These are phyloP conservation scores for Ophioninae sp. DNA, from an alignment of 2,888 invertebrate genomes.

Conservation along the genomic window DNA sequence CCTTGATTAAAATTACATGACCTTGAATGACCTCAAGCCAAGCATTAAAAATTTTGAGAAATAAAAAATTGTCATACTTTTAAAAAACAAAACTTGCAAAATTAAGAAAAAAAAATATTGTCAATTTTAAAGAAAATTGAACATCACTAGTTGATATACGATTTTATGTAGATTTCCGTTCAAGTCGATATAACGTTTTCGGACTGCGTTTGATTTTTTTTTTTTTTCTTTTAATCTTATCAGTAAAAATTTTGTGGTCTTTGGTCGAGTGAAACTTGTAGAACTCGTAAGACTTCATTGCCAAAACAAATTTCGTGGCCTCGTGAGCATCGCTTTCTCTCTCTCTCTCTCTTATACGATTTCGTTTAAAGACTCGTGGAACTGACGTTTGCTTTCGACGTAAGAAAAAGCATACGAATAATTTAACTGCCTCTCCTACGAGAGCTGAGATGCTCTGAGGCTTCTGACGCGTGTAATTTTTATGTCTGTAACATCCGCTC, in stretches of 20 bases:
- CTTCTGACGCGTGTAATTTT: slow-evolving; percentile 48
- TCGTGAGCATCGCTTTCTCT: slow-evolving; percentile 4
- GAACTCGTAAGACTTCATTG: slow-evolving; percentile 61
- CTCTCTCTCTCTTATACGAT: not conserved
- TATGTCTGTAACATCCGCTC: slow-evolving; percentile 59
- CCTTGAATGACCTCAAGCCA: too few species aligned
- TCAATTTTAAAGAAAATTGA: too few species aligned
- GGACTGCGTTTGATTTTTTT: not conserved
- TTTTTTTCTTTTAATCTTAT: not conserved
- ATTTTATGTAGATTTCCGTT: too few species aligned
- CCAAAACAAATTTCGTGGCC: slow-evolving; percentile 62
- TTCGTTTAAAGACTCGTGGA: slow-evolving; percentile 14
- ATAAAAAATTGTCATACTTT: too few species aligned
- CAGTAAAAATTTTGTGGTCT: not conserved
- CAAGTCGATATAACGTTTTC: not conserved
- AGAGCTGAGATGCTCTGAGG: not conserved
- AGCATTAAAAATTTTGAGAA: too few species aligned
- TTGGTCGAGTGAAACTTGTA: not conserved
- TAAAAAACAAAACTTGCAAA: too few species aligned
- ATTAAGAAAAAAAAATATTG: too few species aligned
- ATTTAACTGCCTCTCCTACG: slow-evolving; percentile 22
- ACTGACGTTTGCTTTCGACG: slow-evolving; percentile 12
- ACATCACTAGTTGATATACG: too few species aligned
- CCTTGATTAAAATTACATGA: too few species aligned
- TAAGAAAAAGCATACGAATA: slow-evolving; percentile 30